phyloP scores from a whole-genome alignment of 2,888 invertebrate species.

The Resseliella maxima region DNA sequence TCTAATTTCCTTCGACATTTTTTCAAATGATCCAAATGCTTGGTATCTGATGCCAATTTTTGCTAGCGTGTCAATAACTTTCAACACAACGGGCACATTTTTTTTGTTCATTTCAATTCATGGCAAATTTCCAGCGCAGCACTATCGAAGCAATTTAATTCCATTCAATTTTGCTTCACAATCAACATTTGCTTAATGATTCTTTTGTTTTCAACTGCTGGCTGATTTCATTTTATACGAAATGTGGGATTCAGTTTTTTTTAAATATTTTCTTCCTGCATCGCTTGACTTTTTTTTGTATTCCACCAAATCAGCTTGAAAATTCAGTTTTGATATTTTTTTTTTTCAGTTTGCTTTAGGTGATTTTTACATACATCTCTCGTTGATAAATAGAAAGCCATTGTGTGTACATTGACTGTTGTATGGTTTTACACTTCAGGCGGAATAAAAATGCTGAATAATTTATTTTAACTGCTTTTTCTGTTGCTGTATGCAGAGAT shows the following conservation, averaged over 20 bases:
- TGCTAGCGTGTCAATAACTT: conserved; percentile 45
- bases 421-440: conserved; percentile 29
- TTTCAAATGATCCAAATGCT: background rate
- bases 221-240: conserved; percentile 40
- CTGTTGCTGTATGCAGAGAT: background rate
- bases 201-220: conserved; percentile 49
- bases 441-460: conserved; percentile 45
- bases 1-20: conserved; percentile 31
- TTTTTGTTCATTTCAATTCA: background rate
- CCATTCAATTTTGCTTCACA: conserved; percentile 37
- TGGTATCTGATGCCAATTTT: conserved; percentile 6
- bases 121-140: background rate
- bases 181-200: conserved; percentile 54
- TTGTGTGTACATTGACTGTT: conserved; percentile 21
- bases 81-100: background rate
- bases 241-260: conserved; percentile 20
- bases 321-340: background rate
- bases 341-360: background rate
- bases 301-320: background rate
- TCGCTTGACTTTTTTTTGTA: background rate
- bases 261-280: background rate
- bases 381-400: conserved; percentile 21
- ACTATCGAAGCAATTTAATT: conserved; percentile 38
- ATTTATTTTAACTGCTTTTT: conserved; percentile 34
- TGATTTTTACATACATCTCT: conserved; percentile 2